A percentile compares a stretch with the other conserved stretches of the same genome.
Conservation (phyloP, 2,113 vertebrate species). For the Oryzias melastigma region DNA sequence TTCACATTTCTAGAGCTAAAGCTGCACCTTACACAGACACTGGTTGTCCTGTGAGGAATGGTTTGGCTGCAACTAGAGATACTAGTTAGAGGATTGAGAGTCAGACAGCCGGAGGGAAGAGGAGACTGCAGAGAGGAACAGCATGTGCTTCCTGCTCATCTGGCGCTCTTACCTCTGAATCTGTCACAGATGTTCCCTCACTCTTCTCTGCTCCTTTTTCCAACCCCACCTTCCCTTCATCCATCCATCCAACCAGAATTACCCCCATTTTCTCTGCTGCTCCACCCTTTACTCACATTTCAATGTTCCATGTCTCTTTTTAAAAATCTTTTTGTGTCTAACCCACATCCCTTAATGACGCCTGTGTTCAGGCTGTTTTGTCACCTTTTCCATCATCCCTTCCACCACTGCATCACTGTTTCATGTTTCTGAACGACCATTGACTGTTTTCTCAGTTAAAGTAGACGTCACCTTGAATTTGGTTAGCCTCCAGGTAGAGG, state of each 20-base stretch:
- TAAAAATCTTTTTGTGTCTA: not conserved
- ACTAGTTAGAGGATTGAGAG: constrained; percentile 6
- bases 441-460: not conserved
- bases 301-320: constrained; percentile 9
- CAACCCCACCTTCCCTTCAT: constrained; percentile 28
- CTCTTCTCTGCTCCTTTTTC: constrained; percentile 34
- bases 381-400: no score
- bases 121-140: constrained; percentile 61
- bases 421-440: no score
- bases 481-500: constrained; percentile 79
- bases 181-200: constrained; percentile 70
- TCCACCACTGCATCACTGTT: no score
- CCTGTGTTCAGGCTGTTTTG: no score
- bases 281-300: constrained; percentile 16
- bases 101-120: constrained; percentile 20
- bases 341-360: no score
- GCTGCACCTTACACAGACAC: constrained; percentile 1
- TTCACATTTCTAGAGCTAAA: constrained; percentile 20
- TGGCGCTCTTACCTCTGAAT: constrained; percentile 45
- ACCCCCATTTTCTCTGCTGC: constrained; percentile 3
- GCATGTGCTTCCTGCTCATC: constrained; percentile 68
- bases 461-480: constrained; percentile 70
- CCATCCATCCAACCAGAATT: not conserved
- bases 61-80: not conserved
- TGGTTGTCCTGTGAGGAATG: constrained; percentile 6